phyloP scores from a whole-genome alignment of 2,113 vertebrate genomes.

The Oophaga pumilio region DNA sequence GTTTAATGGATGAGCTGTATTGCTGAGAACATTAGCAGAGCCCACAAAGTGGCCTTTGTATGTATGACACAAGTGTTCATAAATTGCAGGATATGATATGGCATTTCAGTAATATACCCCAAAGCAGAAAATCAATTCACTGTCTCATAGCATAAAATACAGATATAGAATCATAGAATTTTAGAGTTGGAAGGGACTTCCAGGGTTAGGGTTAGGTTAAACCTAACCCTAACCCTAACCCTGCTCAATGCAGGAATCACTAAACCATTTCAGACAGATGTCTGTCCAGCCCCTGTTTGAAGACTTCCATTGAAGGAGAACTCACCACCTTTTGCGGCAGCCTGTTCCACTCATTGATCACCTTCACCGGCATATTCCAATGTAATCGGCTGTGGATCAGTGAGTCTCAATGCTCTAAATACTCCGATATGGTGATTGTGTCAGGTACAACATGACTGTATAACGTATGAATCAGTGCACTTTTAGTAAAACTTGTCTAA shows the following conservation, averaged over 20 bases:
- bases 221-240: no score
- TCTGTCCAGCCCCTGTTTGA: no score
- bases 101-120: constrained; percentile 4
- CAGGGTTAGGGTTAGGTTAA: no score
- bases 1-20: constrained; percentile 3
- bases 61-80: constrained; percentile 17
- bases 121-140: background rate
- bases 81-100: background rate
- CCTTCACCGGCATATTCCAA: background rate
- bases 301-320: no score
- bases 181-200: no score
- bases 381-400: background rate
- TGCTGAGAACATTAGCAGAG: background rate
- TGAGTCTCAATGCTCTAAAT: background rate
- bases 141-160: background rate
- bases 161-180: background rate
- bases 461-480: no score
- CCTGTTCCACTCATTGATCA: no score
- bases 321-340: no score
- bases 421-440: background rate
- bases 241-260: no score
- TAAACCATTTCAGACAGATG: no score
- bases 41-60: constrained; percentile 23
- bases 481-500: no score
- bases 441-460: no score